Evolutionary conservation across 2,888 invertebrate species (phyloP).

Genomic region (Perizoma flavofasciatum): DNA sequence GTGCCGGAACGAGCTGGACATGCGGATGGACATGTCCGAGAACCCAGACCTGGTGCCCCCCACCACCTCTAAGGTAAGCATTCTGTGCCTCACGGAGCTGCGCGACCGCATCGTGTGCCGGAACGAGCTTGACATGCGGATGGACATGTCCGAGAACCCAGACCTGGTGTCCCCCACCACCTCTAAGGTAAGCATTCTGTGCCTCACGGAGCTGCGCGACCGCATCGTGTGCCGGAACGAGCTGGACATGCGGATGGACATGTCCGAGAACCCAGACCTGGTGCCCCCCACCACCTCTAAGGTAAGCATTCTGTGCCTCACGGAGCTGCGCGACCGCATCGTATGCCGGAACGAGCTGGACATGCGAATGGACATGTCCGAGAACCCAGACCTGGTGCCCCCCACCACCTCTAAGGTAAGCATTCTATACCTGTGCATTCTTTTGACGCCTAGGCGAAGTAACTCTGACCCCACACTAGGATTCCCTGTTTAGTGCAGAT

Average conservation of each 20-base stretch:
- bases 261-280: constrained; percentile 78
- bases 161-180: constrained; percentile 34
- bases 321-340: background rate
- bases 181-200: constrained; percentile 31
- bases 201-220: constrained; percentile 85
- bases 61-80: constrained; percentile 51
- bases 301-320: constrained; percentile 28
- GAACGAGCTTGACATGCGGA: constrained; percentile 85
- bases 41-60: constrained; percentile 57
- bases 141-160: constrained; percentile 84
- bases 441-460: no score
- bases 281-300: constrained; percentile 11
- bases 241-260: constrained; percentile 83
- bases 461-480: constrained; percentile 13
- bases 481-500: no score
- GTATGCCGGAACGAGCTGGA: constrained; percentile 66
- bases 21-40: constrained; percentile 85
- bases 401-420: constrained; percentile 12
- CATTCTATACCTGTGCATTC: no score
- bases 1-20: constrained; percentile 88
- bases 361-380: no score
- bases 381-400: constrained; percentile 59
- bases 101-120: constrained; percentile 90
- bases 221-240: constrained; percentile 90
- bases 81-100: constrained; percentile 64